Conservation (phyloP, 2,888 invertebrate genomes). For the Coenonympha glycerion region DNA sequence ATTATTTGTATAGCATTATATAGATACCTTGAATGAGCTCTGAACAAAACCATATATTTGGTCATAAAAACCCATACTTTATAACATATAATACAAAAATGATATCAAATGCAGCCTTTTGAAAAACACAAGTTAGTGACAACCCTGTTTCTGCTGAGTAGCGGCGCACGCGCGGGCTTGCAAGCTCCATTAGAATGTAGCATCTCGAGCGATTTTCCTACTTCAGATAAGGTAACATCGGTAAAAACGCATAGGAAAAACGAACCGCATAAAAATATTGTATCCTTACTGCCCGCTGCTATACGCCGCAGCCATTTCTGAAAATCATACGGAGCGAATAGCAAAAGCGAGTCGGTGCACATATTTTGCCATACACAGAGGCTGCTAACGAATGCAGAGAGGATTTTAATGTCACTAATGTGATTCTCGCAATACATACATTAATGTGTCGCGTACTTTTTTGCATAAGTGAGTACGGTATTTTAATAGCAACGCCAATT, state of each 20-base stretch:
- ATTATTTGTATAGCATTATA: no score
- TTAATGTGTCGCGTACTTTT: conserved; percentile 52
- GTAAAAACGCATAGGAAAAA: conserved; percentile 72
- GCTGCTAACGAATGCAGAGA: conserved; percentile 67
- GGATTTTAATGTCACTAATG: conserved; percentile 71
- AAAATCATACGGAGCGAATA: conserved; percentile 73
- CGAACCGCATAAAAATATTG: conserved; percentile 72
- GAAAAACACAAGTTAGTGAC: conserved; percentile 25
- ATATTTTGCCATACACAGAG: conserved; percentile 71
- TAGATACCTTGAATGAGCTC: no score
- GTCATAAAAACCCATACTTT: no score
- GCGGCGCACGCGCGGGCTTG: conserved; percentile 68
- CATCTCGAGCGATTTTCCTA: conserved; percentile 72
- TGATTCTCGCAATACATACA: conserved; percentile 63
- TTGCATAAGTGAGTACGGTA: conserved; percentile 39
- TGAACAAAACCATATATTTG: no score
- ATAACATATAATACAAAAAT: no score
- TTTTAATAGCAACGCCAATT: conserved; percentile 30
- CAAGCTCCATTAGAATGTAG: conserved; percentile 71
- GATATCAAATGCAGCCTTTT: no score
- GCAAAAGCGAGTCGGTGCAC: conserved; percentile 59
- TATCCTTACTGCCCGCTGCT: conserved; percentile 55
- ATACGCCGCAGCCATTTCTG: conserved; percentile 71
- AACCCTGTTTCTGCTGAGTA: conserved; percentile 53
- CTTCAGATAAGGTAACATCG: conserved; percentile 70